phyloP scores from a whole-genome alignment of 1,140 invertebrate species.

The Lordiphosa stackelbergi region DNA sequence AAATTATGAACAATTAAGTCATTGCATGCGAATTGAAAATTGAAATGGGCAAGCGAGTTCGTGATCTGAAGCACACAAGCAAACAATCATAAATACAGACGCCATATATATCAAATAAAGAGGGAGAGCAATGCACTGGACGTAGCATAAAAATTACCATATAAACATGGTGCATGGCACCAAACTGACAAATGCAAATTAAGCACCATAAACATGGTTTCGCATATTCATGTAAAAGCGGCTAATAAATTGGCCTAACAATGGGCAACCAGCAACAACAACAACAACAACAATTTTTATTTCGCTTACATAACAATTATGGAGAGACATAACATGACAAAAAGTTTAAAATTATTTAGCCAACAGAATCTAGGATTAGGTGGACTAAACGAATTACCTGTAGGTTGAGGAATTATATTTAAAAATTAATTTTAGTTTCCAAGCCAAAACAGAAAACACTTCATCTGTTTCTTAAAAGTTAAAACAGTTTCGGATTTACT shows the following conservation, averaged over 20 bases:
- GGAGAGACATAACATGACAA: slow-evolving; percentile 33
- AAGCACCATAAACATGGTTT: slow-evolving; percentile 44
- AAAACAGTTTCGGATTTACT: too few relatives aligned
- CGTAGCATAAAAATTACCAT: slow-evolving; percentile 7
- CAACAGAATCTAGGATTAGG: slow-evolving; percentile 18
- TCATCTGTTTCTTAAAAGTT: too few relatives aligned
- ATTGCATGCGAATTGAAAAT: slow-evolving; percentile 75
- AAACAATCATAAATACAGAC: too few relatives aligned
- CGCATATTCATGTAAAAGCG: slow-evolving; percentile 34
- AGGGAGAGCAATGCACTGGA: slow-evolving; percentile 18
- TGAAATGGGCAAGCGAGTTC: slow-evolving; percentile 47
- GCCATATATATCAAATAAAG: too few relatives aligned
- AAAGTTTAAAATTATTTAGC: slow-evolving; percentile 2
- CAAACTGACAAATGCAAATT: slow-evolving; percentile 48
- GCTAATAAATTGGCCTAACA: slow-evolving; percentile 49
- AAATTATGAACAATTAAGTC: slow-evolving; percentile 76
- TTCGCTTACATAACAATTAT: slow-evolving; percentile 51
- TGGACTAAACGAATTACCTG: slow-evolving; percentile 30
- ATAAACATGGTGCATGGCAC: not conserved
- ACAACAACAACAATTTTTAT: slow-evolving; percentile 35
- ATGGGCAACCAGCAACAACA: too few relatives aligned
- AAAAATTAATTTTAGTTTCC: too few relatives aligned
- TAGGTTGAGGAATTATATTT: slow-evolving; percentile 1
- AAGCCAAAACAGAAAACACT: too few relatives aligned
- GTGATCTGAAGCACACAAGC: slow-evolving; percentile 20